A percentile compares a stretch with the other conserved stretches of the same genome.
Evolutionary conservation across 2,113 vertebrate genomes (phyloP).

Genomic region (Eubucco bourcierii): DNA sequence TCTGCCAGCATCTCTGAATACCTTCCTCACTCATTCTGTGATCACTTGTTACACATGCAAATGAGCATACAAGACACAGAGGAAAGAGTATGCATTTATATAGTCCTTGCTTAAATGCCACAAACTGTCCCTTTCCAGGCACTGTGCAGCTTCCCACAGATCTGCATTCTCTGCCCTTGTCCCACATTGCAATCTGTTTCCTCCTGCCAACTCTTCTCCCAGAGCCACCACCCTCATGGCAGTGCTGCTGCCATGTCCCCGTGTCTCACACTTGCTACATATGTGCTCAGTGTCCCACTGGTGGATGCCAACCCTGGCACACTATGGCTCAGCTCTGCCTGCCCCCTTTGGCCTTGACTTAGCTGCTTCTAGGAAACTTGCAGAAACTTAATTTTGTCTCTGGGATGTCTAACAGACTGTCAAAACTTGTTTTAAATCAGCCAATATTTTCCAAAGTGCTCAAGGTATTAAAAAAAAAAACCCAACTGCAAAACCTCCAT

Average conservation of each 20-base stretch:
- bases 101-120: not conserved
- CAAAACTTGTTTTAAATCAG: not conserved
- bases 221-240: not conserved
- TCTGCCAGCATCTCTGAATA: not conserved
- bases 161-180: not conserved
- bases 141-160: not conserved
- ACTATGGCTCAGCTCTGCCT: not conserved
- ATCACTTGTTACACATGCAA: not conserved
- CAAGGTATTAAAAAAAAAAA: not conserved
- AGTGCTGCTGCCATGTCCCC: not conserved
- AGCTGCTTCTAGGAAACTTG: not conserved
- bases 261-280: fast-evolving
- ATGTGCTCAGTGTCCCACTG: fast-evolving
- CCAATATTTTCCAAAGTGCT: not conserved
- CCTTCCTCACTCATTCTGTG: not conserved
- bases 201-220: not conserved
- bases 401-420: not conserved
- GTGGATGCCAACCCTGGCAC: not conserved
- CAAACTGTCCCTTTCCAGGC: not conserved
- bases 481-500: not conserved
- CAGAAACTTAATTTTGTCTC: not conserved
- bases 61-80: not conserved
- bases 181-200: not conserved
- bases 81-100: not conserved
- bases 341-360: not conserved